Evolutionary conservation across 2,113 vertebrate genomes (phyloP).

Genomic region (Pavo muticus): DNA sequence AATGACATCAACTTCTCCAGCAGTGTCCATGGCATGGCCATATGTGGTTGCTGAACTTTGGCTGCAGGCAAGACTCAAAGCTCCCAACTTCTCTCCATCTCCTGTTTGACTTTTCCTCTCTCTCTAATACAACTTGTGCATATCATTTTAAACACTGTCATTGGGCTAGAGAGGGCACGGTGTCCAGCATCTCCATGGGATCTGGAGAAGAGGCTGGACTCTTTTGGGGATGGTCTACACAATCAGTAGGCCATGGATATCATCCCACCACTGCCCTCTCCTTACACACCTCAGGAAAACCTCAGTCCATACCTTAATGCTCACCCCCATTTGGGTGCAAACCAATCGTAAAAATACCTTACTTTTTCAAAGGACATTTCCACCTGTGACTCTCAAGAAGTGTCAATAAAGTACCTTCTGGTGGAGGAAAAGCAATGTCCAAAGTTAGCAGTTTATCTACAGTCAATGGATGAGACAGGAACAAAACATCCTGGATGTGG

Average conservation of each 20-base stretch:
- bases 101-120: neutral
- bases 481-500: neutral
- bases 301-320: accelerated
- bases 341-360: neutral
- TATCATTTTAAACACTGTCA: neutral
- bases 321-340: neutral
- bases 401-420: neutral
- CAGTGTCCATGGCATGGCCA: neutral
- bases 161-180: neutral
- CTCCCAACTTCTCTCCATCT: neutral
- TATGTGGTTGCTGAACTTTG: neutral
- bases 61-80: neutral
- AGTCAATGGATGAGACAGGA: neutral
- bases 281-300: neutral
- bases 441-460: neutral
- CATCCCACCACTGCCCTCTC: neutral
- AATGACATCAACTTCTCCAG: neutral
- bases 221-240: no score
- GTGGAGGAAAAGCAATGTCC: neutral
- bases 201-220: neutral
- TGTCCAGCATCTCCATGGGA: neutral
- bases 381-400: neutral
- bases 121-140: neutral
- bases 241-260: neutral
- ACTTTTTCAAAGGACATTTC: neutral